Conservation (phyloP, 2,113 vertebrate species). For the Prinia subflava region DNA sequence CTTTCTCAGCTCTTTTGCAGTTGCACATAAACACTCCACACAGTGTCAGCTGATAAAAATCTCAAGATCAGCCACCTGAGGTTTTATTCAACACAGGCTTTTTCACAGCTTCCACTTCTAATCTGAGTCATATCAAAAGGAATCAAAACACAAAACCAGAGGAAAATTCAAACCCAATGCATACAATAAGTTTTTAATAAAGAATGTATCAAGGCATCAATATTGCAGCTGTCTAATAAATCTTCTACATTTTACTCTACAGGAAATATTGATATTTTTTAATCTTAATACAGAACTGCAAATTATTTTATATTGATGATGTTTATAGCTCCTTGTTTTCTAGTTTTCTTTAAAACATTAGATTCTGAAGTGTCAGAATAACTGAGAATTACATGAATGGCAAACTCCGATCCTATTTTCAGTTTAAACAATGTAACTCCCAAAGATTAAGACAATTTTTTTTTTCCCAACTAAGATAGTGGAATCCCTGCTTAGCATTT, state of each 20-base stretch:
- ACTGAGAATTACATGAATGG: not conserved
- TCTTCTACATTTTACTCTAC: not conserved
- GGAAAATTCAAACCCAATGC: not conserved
- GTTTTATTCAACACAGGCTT: not conserved
- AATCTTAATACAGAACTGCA: not conserved
- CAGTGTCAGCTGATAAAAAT: not conserved
- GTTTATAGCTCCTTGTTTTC: not conserved
- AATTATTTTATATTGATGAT: not conserved
- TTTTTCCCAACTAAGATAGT: not conserved
- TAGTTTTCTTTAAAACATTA: not conserved
- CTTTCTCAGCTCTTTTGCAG: not conserved
- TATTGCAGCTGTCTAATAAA: not conserved
- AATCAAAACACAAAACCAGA: not conserved
- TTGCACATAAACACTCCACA: not conserved
- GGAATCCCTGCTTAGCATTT: not conserved
- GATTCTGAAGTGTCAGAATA: not conserved
- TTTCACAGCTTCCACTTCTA: not conserved
- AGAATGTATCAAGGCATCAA: not conserved
- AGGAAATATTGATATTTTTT: not conserved
- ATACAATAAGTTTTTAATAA: not conserved
- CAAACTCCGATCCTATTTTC: not conserved
- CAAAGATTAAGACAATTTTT: not conserved
- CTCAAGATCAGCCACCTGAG: not conserved
- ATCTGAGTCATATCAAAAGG: not conserved
- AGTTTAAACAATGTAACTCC: not conserved